Base-by-base conservation (phyloP, 2,888 invertebrate species). In the Drosophila hamatofila region DNA sequence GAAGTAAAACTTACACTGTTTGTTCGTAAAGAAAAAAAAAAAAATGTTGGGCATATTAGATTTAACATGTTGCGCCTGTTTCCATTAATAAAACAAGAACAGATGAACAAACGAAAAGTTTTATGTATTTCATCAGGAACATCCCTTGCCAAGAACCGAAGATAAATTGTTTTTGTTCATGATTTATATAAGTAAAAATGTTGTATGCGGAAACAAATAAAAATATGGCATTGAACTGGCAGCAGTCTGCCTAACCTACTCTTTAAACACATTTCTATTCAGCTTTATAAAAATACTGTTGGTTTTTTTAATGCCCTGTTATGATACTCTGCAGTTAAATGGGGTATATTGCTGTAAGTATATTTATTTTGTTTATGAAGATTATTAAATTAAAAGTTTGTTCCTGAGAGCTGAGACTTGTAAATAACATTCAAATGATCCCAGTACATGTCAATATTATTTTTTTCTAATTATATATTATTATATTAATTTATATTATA, bases 91-190 rank as follows among this genome's bases (percentile, higher is more conserved):
- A 58, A 68, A 73, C 59, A 61, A 56, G 37, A 75, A 81, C 71
- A 74, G 72, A 78, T 72, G 70, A 80, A 78, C 68, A 62, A 62
- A 52, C 51, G 57, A 25, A 72, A 77, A 74, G 67, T 77, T 74
- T 80, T 75, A 64, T 62, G 59, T 69, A 23, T 69, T 67, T 67
- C 66, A 49, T 54, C 61, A 23, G 51, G 18, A 69, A 54, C 77
- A 84, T 78, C 85, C 88, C 85, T 74, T 75, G 80, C 74, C 74
- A 88, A 81, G 83, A 83, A 83, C 85, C 80, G 80, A 88, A 89
- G 89, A 88, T 88, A 89, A 88, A 88, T 88, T 83, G 89, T 88
- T 88, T 89, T 89, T 73, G 59, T 89, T 82, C 77, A 89, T 89
- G 89, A 89, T 88, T 89, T 88, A 89, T 85, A 86, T 78, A 77